These are phyloP conservation scores for Aphelenchoides fujianensis DNA, from an alignment of 1,140 invertebrate genomes.

Conservation along the genomic window DNA sequence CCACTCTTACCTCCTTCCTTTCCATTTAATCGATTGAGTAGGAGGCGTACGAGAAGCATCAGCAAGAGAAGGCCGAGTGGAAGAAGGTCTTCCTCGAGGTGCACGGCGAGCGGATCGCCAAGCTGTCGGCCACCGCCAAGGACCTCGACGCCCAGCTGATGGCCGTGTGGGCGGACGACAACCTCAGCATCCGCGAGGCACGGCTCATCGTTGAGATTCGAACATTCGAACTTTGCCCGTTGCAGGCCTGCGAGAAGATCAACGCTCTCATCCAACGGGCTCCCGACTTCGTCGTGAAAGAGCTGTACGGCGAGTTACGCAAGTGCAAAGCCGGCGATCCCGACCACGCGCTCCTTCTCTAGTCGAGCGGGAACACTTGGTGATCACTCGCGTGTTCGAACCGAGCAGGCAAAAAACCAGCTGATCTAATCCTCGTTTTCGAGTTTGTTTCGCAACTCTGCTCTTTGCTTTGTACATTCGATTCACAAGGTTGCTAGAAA, in stretches of 20 bases:
- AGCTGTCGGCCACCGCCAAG: neutral
- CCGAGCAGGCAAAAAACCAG: neutral
- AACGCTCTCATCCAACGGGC: neutral
- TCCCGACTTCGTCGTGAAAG: constrained; percentile 10
- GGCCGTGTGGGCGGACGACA: constrained; percentile 1
- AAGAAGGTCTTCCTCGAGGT: constrained; percentile 12
- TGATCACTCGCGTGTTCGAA: neutral
- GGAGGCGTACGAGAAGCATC: constrained; percentile 4
- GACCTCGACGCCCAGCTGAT: neutral
- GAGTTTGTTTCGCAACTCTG: neutral
- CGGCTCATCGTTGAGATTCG: no score
- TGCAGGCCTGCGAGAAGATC: neutral
- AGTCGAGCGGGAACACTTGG: neutral
- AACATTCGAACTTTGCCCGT: no score
- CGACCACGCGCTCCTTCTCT: neutral
- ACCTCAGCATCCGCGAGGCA: neutral
- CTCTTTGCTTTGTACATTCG: neutral
- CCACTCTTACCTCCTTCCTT: no score
- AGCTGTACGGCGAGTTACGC: neutral
- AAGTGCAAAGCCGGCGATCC: constrained; percentile 8
- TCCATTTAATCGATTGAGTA: neutral
- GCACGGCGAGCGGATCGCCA: neutral
- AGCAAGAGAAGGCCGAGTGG: neutral
- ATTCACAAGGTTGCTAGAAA: neutral
- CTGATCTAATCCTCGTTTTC: neutral